Base-by-base conservation (phyloP, 2,797 vertebrate genomes). In the Strix occidentalis region DNA sequence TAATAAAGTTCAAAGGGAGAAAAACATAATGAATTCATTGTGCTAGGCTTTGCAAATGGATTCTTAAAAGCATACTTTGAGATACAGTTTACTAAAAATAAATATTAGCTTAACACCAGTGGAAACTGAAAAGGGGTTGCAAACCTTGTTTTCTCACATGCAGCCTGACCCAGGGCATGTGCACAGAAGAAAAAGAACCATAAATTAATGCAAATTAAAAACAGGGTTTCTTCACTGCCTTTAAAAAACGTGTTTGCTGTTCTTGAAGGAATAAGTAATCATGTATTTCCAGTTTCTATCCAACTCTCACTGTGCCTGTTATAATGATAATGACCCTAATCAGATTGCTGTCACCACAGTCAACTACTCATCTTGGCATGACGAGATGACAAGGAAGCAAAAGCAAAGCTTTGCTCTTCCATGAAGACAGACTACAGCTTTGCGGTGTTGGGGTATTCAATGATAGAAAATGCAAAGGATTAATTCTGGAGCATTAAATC, bases 41-140 rank as follows among this genome's bases (percentile, higher is more conserved):
- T 37, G 65, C 29, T 48, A 83, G 35, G 53, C 71, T 94, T 80
- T 68, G 71, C 16, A 94, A 85, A 83, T 43, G 29, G n/a, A 78
- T 90, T 92, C 91, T 87, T 77, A 80, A 91, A 95, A 89, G 26
- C 57, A 75, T n/a, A 12, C 28, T 65, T 57, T 45, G 41, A 92
- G 56, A 89, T 41, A 87, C 16, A 43, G 75, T 85, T 93, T 75
- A 61, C 71, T 92, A 93, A 95, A 93, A 93, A 94, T 87, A 95
- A 95, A 87, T 79, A 94, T 87, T 83, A 96, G 70, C 74, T 94
- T 94, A 95, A 85, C 75, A 93, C 64, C 75, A 85, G n/a, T 54
- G 51, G 83, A 94, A 95, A 93, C 80, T 50, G 83, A 74, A 94
- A 95, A 85, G 17, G 8, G 31, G 39, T 65, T 80, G 72, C 58